phyloP scores from a whole-genome alignment of 2,888 invertebrate species.

The Cheilosia scutellata region DNA sequence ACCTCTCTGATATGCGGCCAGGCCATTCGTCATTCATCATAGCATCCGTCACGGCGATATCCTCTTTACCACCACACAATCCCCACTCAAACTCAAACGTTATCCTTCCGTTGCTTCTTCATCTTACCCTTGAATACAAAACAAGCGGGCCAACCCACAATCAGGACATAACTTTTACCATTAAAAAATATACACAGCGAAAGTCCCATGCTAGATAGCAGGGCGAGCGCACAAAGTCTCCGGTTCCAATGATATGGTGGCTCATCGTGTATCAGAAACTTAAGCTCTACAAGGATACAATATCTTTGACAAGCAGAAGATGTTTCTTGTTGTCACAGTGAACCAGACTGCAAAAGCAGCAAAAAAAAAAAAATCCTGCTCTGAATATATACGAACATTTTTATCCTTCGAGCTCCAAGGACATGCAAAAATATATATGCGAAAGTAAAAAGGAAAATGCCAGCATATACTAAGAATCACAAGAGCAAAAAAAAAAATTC shows the following conservation, averaged over 20 bases:
- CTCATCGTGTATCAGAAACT: constrained; percentile 75
- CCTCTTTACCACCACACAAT: constrained; percentile 68
- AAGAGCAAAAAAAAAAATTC: constrained; percentile 16
- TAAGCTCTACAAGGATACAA: constrained; percentile 75
- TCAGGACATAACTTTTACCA: constrained; percentile 69
- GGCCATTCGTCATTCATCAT: constrained; percentile 70
- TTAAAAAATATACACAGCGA: constrained; percentile 52
- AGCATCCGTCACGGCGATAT: constrained; percentile 72
- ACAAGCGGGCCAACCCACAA: constrained; percentile 55
- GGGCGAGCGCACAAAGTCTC: constrained; percentile 35
- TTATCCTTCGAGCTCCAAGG: constrained; percentile 67
- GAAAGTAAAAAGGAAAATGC: constrained; percentile 40
- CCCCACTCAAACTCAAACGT: constrained; percentile 69
- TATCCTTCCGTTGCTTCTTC: constrained; percentile 67
- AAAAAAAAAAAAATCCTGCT: constrained; percentile 53
- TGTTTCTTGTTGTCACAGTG: constrained; percentile 75
- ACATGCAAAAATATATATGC: constrained; percentile 68
- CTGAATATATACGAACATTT: constrained; percentile 63
- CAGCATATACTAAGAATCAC: constrained; percentile 44
- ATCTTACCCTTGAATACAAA: constrained; percentile 57
- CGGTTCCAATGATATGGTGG: constrained; percentile 73
- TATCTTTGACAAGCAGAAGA: constrained; percentile 76
- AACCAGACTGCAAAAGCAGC: constrained; percentile 66
- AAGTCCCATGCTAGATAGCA: constrained; percentile 22
- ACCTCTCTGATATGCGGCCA: constrained; percentile 48